Conservation (phyloP, 2,797 vertebrate species). For the Parauchenoglanis punctatus region DNA sequence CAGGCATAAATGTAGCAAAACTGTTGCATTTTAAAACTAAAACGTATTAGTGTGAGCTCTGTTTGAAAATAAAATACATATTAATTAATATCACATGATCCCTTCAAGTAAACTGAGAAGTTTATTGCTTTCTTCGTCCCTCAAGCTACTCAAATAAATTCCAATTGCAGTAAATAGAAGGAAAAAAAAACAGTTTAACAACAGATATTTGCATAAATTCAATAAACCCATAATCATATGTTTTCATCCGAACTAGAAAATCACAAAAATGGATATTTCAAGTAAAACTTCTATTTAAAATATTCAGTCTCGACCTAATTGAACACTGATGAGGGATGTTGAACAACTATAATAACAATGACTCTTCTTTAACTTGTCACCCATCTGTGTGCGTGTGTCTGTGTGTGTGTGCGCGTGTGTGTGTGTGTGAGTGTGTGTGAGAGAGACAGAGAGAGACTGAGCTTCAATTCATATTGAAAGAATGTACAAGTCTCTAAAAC, state of each 20-base stretch:
- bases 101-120: not conserved
- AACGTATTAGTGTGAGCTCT: too few species aligned
- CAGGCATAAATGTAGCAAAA: too few species aligned
- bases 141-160: slow-evolving; percentile 12
- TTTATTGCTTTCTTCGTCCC: not conserved
- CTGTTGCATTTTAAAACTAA: too few species aligned
- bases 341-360: not conserved
- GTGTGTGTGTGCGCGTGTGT: too few species aligned
- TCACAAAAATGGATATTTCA: not conserved
- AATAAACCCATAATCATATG: not conserved
- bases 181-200: not conserved
- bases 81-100: not conserved
- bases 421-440: not conserved
- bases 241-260: not conserved
- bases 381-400: not conserved
- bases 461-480: not conserved
- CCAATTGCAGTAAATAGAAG: not conserved
- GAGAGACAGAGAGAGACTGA: too few species aligned
- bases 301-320: not conserved
- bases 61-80: not conserved
- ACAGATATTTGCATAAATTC: slow-evolving; percentile 1
- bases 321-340: not conserved
- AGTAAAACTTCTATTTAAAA: not conserved
- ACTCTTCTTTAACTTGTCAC: not conserved
- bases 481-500: not conserved